Evolutionary conservation across 1,140 invertebrate species (phyloP).

Genomic region (Ceratosolen solmsi): DNA sequence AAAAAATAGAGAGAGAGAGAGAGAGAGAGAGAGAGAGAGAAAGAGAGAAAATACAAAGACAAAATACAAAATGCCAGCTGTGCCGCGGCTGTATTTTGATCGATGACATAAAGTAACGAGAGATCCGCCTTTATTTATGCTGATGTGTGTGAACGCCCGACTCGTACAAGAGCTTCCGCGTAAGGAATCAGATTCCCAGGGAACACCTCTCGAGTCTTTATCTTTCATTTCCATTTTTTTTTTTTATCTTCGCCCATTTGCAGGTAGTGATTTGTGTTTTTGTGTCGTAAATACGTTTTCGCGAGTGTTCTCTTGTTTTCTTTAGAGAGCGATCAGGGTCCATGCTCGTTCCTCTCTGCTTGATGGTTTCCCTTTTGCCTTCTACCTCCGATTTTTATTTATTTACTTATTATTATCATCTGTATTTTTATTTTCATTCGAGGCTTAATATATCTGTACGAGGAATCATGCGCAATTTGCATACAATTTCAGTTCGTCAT

Average conservation of each 20-base stretch:
- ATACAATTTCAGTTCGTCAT: constrained; percentile 29
- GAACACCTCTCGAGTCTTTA: background rate
- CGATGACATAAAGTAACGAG: background rate
- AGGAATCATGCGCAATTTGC: constrained; percentile 22
- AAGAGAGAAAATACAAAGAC: too few species aligned
- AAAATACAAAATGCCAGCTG: background rate
- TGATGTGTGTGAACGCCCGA: background rate
- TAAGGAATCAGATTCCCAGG: background rate
- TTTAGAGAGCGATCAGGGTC: background rate
- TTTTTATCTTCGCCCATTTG: constrained; percentile 2
- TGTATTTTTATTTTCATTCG: background rate
- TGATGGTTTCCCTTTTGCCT: too few species aligned
- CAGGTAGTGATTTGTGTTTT: background rate
- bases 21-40: too few species aligned
- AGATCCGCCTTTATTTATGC: background rate
- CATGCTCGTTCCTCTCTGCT: background rate
- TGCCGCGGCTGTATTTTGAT: background rate
- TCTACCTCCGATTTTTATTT: too few species aligned
- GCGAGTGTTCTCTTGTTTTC: background rate
- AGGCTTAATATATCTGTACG: constrained; percentile 16
- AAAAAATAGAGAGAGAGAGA: too few species aligned
- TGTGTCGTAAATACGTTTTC: constrained; percentile 8
- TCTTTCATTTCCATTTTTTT: background rate
- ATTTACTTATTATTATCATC: background rate
- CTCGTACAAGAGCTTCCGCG: background rate